Conservation (phyloP, 2,113 vertebrate species). For the Chelonoidis abingdonii region DNA sequence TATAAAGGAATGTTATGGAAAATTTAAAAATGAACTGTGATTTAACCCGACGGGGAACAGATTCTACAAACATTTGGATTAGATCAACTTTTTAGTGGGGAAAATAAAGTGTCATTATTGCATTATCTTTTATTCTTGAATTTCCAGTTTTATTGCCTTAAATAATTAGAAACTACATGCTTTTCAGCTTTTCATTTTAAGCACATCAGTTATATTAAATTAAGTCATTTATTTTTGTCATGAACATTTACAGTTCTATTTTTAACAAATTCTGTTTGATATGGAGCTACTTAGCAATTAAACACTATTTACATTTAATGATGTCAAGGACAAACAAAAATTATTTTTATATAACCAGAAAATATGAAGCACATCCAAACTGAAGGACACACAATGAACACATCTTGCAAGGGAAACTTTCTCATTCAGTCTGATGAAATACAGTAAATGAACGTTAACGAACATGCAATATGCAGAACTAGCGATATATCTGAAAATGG, state of each 20-base stretch:
- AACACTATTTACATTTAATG: constrained; percentile 53
- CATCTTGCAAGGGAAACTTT: constrained; percentile 59
- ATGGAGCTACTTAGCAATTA: constrained; percentile 4
- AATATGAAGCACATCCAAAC: background rate
- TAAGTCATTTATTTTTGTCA: background rate
- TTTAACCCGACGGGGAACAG: constrained; percentile 20
- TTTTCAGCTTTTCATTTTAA: constrained; percentile 19
- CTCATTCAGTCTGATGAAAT: constrained; percentile 32
- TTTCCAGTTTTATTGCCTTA: constrained; percentile 36
- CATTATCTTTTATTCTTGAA: background rate
- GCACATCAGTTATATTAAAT: background rate
- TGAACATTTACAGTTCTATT: background rate
- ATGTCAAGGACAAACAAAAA: constrained; percentile 14
- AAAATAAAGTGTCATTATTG: background rate
- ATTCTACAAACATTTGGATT: background rate
- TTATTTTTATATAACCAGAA: constrained; percentile 10
- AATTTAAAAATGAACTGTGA: background rate
- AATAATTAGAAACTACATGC: background rate
- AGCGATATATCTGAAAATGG: constrained; percentile 16
- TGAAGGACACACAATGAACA: background rate
- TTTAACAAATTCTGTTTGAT: constrained; percentile 19
- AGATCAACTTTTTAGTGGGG: constrained; percentile 15
- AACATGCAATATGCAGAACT: constrained; percentile 17
- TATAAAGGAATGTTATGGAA: constrained; percentile 1
- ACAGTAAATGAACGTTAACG: constrained; percentile 42